Base-by-base conservation (phyloP, 2,797 vertebrate genomes). In the Anguilla obscura region DNA sequence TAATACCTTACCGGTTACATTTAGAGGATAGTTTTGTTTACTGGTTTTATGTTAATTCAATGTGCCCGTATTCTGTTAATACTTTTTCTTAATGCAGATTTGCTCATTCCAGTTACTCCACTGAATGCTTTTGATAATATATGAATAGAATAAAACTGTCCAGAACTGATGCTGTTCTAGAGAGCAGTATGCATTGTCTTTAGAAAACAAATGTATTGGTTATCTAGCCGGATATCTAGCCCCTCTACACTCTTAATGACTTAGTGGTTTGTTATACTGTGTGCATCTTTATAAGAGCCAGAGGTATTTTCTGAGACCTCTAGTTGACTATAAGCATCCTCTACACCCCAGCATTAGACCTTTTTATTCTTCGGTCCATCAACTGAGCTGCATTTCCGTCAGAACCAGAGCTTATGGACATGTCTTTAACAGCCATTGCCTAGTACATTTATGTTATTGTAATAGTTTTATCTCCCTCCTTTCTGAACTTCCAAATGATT, bases 261-360 rank as follows among this genome's bases (percentile, higher is more conserved):
- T 76, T 36, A 27, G n/a, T 3, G 24, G 63, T 52, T 84, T 85
- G 27, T 76, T 88, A 76, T 58, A 74, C 48, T 56, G 30, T 50
- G 18, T 58, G 83, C 9, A 48, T 87, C 14, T 1, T 6, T 18
- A 7, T 30, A 33, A 18, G 24, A 58, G 74, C 74, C 74, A 18
- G 33, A 60, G 76, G 52, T 87, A 18, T 71, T 54, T 52, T 30
- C 54, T 24, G 45, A 83, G 54, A 52, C 58, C 56, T 27, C 56
- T n/a, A 14, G 1, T 84, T 66, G 79, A 52, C 27, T 6, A 74
- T 0, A 40, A 24, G 5, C 1, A 36, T 24, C 79, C 24, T 66
- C n/a, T n/a, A 16, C 21, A n/a, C n/a, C 48, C n/a, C 6, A 52
- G 1, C 50, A 56, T 9, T 30, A 33, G 66, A 71, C 27, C 1